Base-by-base conservation (phyloP, 2,113 vertebrate genomes). In the Epinephelus lanceolatus region DNA sequence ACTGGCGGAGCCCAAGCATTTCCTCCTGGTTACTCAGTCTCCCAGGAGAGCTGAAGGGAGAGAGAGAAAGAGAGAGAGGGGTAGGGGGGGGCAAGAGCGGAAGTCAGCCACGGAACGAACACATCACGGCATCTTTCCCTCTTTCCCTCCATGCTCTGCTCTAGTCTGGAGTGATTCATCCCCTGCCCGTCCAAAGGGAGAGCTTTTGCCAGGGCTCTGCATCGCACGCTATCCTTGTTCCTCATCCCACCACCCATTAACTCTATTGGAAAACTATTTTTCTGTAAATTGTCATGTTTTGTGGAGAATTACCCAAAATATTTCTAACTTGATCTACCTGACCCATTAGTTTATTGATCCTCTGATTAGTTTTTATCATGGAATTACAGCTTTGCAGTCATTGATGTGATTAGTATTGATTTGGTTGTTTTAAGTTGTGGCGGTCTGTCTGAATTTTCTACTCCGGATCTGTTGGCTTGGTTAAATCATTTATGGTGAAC, bases 151-250 rank as follows among this genome's bases (percentile, higher is more conserved):
- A 51, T 70, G 82, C 90, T 91, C 89, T 76, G 76, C 87, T 92
- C 69, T 80, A 85, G 90, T 92, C 89, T 91, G 85, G 76, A 89
- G 90, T 96, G 94, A 95, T 92, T 96, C 95, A 95, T 94, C 90
- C 87, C 6, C 52, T 91, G 81, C 78, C 85, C 78, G 67, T 93
- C 94, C 93, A 94, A 89, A 84, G 77, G 80, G 68, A 78, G 69
- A 81, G 76, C 61, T 66, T 84, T 86, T 94, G 92, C 93, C 92
- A 95, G 90, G 78, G 74, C 87, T 91, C 81, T 76, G 80, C 84
- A 85, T 94, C 75, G 88, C 94, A 94, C 92, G 90, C 93, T 90
- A 92, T 94, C 84, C 92, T 88, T 78, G 78, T 89, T 91, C 74
- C 84, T 82, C 72, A 76, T 86, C 84, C 81, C 90, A 87, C 88